Evolutionary conservation across 2,797 vertebrate genomes (phyloP).

Genomic region (Eulemur albifrons): DNA sequence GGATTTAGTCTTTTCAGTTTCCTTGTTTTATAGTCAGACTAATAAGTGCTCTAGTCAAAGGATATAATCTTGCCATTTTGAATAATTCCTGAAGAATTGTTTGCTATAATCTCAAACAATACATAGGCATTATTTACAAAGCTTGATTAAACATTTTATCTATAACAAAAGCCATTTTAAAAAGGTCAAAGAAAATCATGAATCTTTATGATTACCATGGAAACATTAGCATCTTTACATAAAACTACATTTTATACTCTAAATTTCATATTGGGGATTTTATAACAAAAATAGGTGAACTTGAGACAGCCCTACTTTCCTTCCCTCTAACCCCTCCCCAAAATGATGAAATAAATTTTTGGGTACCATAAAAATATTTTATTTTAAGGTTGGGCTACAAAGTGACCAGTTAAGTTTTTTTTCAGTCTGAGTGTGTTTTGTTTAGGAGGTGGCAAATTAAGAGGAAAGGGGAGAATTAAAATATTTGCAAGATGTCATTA

Average conservation of each 20-base stretch:
- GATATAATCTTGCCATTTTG: neutral
- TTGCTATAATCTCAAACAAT: neutral
- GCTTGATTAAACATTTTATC: neutral
- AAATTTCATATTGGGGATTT: constrained; percentile 38
- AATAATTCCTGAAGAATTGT: constrained; percentile 26
- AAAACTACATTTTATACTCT: constrained; percentile 12
- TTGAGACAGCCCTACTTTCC: constrained; percentile 31
- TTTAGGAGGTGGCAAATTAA: constrained; percentile 70
- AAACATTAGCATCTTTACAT: constrained; percentile 46
- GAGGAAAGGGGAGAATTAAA: constrained; percentile 72
- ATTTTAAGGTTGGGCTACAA: constrained; percentile 46
- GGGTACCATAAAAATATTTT: constrained; percentile 43
- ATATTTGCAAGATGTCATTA: constrained; percentile 78
- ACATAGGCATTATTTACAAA: neutral
- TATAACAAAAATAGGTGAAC: constrained; percentile 34
- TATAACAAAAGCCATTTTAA: constrained; percentile 26
- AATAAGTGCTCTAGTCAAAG: neutral
- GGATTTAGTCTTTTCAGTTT: neutral
- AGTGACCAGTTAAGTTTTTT: constrained; percentile 44
- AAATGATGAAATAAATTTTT: constrained; percentile 56
- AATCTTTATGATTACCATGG: constrained; percentile 21
- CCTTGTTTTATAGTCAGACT: neutral
- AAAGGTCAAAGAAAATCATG: constrained; percentile 36
- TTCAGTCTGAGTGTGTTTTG: constrained; percentile 55
- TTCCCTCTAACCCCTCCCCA: neutral